Base-by-base conservation (phyloP, 2,113 vertebrate genomes). In the Hydrochoerus hydrochaeris region DNA sequence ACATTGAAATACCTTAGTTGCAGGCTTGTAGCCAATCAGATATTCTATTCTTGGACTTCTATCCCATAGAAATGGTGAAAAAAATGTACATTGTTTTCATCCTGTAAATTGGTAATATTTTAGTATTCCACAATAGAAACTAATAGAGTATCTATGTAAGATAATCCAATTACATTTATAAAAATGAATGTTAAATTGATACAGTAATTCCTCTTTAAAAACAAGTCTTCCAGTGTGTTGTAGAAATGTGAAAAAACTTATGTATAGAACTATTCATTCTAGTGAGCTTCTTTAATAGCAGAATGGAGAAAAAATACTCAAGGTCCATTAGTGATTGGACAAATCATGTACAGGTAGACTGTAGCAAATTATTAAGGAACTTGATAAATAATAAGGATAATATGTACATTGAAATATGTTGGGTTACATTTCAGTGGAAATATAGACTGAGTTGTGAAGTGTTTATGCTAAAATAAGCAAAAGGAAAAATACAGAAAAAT, bases 1-100 rank as follows among this genome's bases (percentile, higher is more conserved):
- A 14, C 12, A 49, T 19, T 49, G 28, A 49, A 16, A n/a, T 2
- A n/a, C 0, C 1, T 30, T 75, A 14, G 49, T 0, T 58, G 7
- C 0, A 62, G 1, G 46, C 10, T 63, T 54, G 13, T 1, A 30
- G 14, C 1, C 11, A 52, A 17, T 54, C 58, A 49, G 17, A 3
- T 57, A 57, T n/a, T 20, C 3, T 57, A 83, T 35, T 1, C 3
- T 44, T 60, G 26, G 2, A 73, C 22, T 89, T 4, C 6, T 54
- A 46, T n/a, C 5, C 19, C 22, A 46, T 3, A n/a, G 63, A 69
- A 82, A 60, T 24, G 3, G 67, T 62, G 63, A 13, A 91, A 10
- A 85, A 88, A 85, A 88, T 86, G 32, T 3, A 69, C 4, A 35
- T 44, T 54, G 7, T 24, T 75, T 87, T 73, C 75, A 81, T 41